These are phyloP conservation scores for Spilarctia lutea DNA, from an alignment of 2,888 invertebrate genomes.

Conservation along the genomic window DNA sequence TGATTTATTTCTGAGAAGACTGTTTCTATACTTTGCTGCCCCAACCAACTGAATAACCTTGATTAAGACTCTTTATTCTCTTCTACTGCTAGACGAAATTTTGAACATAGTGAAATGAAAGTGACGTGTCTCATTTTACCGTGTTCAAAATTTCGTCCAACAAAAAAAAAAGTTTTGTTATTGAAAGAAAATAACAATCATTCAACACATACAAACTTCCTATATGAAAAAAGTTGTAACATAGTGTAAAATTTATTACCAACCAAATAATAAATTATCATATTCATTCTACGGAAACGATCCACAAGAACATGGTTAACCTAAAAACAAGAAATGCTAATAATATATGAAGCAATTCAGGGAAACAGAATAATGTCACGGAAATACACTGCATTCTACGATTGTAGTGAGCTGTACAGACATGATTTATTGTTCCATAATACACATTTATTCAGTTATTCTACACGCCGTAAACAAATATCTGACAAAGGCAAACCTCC, in stretches of 20 bases:
- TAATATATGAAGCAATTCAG: slow-evolving; percentile 38
- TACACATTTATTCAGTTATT: slow-evolving; percentile 52
- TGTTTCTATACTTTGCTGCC: slow-evolving; percentile 36
- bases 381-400: slow-evolving; percentile 47
- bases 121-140: no score
- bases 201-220: not conserved
- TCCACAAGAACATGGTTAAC: slow-evolving; percentile 15
- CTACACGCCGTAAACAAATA: slow-evolving; percentile 60
- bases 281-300: slow-evolving; percentile 29
- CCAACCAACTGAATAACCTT: slow-evolving; percentile 32
- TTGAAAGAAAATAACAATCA: no score
- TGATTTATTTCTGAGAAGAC: slow-evolving; percentile 39
- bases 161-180: no score
- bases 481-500: slow-evolving; percentile 50
- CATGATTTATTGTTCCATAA: slow-evolving; percentile 55
- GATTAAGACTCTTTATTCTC: slow-evolving; percentile 48
- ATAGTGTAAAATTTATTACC: not conserved
- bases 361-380: slow-evolving; percentile 47
- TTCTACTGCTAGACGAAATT: not conserved
- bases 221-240: not conserved
- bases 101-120: no score
- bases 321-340: slow-evolving; percentile 50
- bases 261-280: slow-evolving; percentile 13
- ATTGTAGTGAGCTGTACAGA: slow-evolving; percentile 34
- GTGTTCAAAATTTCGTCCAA: no score